Evolutionary conservation across 2,888 invertebrate genomes (phyloP), one percentile per base, ranked within the genome.

Genomic region (Ceriagrion tenellum): DNA sequence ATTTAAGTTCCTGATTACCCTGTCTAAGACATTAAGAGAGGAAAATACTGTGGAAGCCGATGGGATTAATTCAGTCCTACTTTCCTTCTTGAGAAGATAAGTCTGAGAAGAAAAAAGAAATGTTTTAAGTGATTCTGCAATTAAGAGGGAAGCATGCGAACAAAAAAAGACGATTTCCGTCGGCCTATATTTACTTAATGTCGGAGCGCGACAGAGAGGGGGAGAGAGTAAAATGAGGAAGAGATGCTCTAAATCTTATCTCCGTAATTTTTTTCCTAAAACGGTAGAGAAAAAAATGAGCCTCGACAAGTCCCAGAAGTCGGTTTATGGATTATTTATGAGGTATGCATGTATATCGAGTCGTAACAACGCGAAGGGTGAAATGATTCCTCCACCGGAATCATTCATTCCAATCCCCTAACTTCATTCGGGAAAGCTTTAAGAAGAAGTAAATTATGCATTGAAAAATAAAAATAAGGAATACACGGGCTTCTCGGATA

Each of bases 401-500:
- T 89, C 93, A 69, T 93, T 93, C 69, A 26, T 63, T 47, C 69
- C 63, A 20, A n/a, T 74, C 35, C 91, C 69, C 26, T 40, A 91
- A 91, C 63, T 74, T 69, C 93, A 93, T 93, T 74, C 93, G n/a
- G 40, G 47, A 13, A n/a, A 18, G 63, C 40, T 47, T 69, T 47
- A n/a, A 93, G 69, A n/a, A 47, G 69, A 69, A 63, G 74, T 93
- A 93, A 93, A 93, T 93, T 93, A 93, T 93, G 93, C 93, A 93
- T 93, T 69, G 93, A 47, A 93, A 93, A 93, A 93, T n/a, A n/a
- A n/a, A n/a, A 91, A 88, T 4, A 8, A 47, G n/a, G n/a, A 12
- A n/a, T 69, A n/a, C 35, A 81, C 81, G 81, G 81, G 16, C 13
- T 47, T 81, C 81, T 81, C 35, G 35, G 26, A 35, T 47, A 81